phyloP scores from a whole-genome alignment of 1,140 invertebrate genomes.

The Bombus huntii region DNA sequence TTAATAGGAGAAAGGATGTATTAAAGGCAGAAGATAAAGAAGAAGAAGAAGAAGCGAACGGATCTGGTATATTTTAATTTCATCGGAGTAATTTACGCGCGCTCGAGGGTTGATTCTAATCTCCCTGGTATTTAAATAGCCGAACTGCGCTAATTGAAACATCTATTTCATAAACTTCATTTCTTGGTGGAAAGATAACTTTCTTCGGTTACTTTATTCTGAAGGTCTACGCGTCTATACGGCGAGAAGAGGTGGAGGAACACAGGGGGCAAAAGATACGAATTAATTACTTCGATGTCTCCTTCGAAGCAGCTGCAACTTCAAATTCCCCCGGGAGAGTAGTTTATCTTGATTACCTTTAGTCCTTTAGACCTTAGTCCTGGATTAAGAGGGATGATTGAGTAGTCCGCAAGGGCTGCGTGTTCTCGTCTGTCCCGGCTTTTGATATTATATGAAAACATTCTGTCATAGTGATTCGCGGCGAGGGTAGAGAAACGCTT shows the following conservation, averaged over 20 bases:
- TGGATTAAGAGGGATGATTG: slow-evolving; percentile 70
- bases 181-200: slow-evolving; percentile 54
- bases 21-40: background rate
- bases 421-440: slow-evolving; percentile 44
- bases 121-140: slow-evolving; percentile 2
- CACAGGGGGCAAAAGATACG: slow-evolving; percentile 58
- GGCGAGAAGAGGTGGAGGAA: slow-evolving; percentile 47
- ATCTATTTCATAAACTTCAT: slow-evolving; percentile 60
- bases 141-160: slow-evolving; percentile 62
- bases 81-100: slow-evolving; percentile 37
- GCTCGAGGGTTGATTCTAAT: slow-evolving; percentile 25
- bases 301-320: slow-evolving; percentile 62
- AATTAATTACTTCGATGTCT: slow-evolving; percentile 72
- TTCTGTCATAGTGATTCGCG: slow-evolving; percentile 67
- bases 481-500: background rate
- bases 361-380: slow-evolving; percentile 69
- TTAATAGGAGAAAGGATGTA: background rate
- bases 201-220: slow-evolving; percentile 52
- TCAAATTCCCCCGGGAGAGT: slow-evolving; percentile 67
- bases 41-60: background rate
- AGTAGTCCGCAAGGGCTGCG: slow-evolving; percentile 66
- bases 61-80: slow-evolving; percentile 29
- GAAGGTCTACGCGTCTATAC: background rate
- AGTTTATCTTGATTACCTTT: slow-evolving; percentile 72
- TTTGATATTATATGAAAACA: slow-evolving; percentile 69